Evolutionary conservation across 2,888 invertebrate genomes (phyloP), one percentile per base, ranked within the genome.

Genomic region (Diaphora mendica): DNA sequence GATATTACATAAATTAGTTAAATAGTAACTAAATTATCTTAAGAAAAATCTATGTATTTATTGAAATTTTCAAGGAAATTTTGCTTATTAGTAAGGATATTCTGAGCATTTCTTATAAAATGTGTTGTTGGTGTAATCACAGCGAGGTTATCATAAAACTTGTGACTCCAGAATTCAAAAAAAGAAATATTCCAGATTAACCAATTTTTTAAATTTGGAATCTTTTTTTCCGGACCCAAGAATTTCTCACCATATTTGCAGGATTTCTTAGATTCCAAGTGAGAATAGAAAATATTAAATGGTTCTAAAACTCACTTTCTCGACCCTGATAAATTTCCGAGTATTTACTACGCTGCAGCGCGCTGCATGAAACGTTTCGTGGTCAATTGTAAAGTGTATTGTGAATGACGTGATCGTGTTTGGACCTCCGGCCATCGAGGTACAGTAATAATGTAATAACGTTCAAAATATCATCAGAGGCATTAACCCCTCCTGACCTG

Each of bases 401-500:
- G 62, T 72, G 67, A 72, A 76, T 76, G 75, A 76, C 75, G 75
- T 76, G 72, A 73, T 67, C 70, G 51, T 51, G 5, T 64, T 70
- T 66, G 72, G 55, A 70, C 75, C 70, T 68, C 72, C 75, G 72
- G 70, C 67, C 72, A 67, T 76, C 70, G 75, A 70, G 72, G 70
- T 76, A 65, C 23, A 72, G 72, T 67, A 66, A 70, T 75, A 75
- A 68, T 72, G 75, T 75, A 75, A 75, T 75, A 72, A 72, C 51
- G 69, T 76, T 70, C 72, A 70, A 76, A 72, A 76, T 70, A 76
- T 66, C 72, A 66, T 70, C 70, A 68, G 67, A 73, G 75, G 70
- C 75, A 64, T 70, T 76, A 76, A 73, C 75, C 75, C 72, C 75
- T 30, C 23, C 30, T 76, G 75, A 76, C 75, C 75, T 71, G 67